Evolutionary conservation across 2,113 vertebrate species (phyloP).

Genomic region (Sitta europaea): DNA sequence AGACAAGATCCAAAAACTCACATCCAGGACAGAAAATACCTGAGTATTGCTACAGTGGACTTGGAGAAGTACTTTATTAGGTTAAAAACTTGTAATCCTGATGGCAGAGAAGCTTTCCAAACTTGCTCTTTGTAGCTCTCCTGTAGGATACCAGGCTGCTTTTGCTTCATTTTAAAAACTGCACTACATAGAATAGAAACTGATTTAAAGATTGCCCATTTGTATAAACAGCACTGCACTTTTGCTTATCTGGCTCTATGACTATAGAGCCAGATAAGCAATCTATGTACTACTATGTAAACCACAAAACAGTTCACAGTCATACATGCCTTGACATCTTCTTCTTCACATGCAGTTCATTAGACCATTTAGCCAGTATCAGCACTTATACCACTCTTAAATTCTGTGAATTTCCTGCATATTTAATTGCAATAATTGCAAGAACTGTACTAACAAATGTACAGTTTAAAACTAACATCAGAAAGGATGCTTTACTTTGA

Average conservation of each 20-base stretch:
- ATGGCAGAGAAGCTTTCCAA: not conserved
- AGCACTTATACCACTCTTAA: not conserved
- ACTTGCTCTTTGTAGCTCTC: not conserved
- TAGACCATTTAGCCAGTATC: not conserved
- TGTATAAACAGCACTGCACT: not conserved
- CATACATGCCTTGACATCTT: not conserved
- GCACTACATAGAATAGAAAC: not conserved
- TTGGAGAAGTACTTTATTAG: not conserved
- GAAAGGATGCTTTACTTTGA: not conserved
- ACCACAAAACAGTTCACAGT: not conserved
- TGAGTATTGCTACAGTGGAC: not conserved
- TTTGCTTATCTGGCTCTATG: not conserved
- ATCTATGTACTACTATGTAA: not conserved
- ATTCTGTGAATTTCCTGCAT: not conserved
- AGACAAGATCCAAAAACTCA: not conserved
- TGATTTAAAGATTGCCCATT: not conserved
- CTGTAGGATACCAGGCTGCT: not conserved
- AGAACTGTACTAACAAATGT: not conserved
- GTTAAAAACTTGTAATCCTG: not conserved
- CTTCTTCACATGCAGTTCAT: not conserved
- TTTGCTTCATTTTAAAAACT: not conserved
- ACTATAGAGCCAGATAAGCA: no score
- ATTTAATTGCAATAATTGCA: not conserved
- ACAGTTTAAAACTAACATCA: not conserved
- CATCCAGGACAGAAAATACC: not conserved